These are phyloP conservation scores for Drosophila leontia DNA, from an alignment of 1,140 invertebrate species.

Conservation along the genomic window DNA sequence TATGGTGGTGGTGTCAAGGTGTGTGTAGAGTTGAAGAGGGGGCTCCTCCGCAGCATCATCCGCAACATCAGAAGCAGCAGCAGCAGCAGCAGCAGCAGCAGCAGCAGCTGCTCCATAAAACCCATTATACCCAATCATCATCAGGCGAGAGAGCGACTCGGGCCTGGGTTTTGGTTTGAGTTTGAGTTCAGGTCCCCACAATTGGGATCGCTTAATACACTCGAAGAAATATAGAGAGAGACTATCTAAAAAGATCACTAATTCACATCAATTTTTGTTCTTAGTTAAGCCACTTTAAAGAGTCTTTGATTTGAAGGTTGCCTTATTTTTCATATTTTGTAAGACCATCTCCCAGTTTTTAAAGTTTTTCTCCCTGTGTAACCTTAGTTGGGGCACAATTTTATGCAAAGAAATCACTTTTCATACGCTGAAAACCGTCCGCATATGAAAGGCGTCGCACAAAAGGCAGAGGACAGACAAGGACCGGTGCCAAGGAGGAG, in stretches of 20 bases:
- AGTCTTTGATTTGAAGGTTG: neutral
- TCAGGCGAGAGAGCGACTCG: conserved; percentile 62
- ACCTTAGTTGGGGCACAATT: conserved; percentile 44
- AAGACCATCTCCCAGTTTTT: no score
- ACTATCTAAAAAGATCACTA: neutral
- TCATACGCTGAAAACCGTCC: conserved; percentile 57
- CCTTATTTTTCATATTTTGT: neutral
- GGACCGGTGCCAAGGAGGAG: conserved; percentile 13
- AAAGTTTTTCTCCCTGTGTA: conserved; percentile 22
- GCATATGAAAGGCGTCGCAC: conserved; percentile 52
- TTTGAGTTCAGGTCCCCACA: conserved; percentile 53
- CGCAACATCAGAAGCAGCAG: conserved; percentile 47
- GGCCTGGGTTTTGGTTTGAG: conserved; percentile 9
- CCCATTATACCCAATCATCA: conserved; percentile 83
- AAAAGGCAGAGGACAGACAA: conserved; percentile 18
- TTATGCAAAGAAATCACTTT: conserved; percentile 84
- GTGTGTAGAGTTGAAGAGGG: neutral
- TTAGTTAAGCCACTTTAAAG: neutral
- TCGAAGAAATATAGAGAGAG: neutral
- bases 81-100: conserved; percentile 71
- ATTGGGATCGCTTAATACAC: conserved; percentile 54
- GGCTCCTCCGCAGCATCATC: conserved; percentile 26
- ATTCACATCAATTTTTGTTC: no score
- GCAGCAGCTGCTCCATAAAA: conserved; percentile 83
- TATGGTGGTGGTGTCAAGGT: neutral